Evolutionary conservation across 2,888 invertebrate species (phyloP), one percentile per base, ranked within the genome.

Genomic region (Agrochola lota): DNA sequence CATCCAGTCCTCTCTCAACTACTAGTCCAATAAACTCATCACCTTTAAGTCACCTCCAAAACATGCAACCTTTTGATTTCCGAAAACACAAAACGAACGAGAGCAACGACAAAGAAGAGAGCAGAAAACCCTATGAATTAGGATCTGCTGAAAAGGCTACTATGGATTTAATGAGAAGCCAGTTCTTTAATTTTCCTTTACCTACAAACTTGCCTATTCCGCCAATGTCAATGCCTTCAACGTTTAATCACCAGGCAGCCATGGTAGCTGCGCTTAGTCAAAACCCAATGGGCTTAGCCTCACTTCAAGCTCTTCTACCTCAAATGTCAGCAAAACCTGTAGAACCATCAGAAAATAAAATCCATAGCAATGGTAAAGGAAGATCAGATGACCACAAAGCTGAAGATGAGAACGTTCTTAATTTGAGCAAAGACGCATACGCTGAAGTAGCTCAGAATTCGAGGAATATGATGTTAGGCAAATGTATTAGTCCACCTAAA

Each of bases 51-150:
- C 98, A 98, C 90, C 97, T 99, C 69, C 99, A 99, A 95, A 99
- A 98, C 90, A 99, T 99, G 99, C 99, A 99, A 92, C 99, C 99
- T 0, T 99, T 99, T 93, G 99, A 99, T 94, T 99, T 98, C 92
- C 97, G 99, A 52, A 98, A 98, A 89, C 92, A 94, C 74, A 95
- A 94, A 85, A 90, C 94, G 80, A 95, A 82, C 80, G 97, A 93
- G 91, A 93, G 9, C 46, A 91, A 86, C 52, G 91, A 95, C 86
- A 94, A 97, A 93, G 88, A 96, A 97, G 90, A 96, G 67, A 84
- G 80, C 52, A 97, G 97, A 86, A 97, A 97, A 79, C 96, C 97
- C 43, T 96, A 93, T 59, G 94, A 95, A 46, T 89, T 94, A 63
- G 93, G 92, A 72, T 89, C 93, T 6, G 93, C 95, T 43, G 95